phyloP scores from a whole-genome alignment of 2,888 invertebrate genomes.

The Apodemia duryi region DNA sequence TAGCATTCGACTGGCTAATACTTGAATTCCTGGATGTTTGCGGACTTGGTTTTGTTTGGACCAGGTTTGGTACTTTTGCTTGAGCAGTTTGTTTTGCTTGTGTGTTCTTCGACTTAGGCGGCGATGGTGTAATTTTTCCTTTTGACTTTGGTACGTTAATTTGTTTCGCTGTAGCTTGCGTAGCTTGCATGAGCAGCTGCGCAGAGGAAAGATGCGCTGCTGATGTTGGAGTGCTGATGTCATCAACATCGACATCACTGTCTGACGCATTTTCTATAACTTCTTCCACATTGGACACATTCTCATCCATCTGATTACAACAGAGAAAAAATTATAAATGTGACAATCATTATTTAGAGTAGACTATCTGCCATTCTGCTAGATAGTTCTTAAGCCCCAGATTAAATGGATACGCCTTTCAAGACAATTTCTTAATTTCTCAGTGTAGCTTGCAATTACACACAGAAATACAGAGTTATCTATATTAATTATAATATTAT shows the following conservation, averaged over 20 bases:
- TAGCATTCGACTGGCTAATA: slow-evolving; percentile 22
- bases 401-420: no score
- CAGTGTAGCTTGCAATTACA: no score
- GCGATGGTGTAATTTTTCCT: slow-evolving; percentile 44
- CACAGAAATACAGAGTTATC: no score
- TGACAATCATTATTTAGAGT: no score
- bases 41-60: slow-evolving; percentile 36
- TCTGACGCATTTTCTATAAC: slow-evolving; percentile 57
- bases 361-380: no score
- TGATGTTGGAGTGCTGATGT: slow-evolving; percentile 41
- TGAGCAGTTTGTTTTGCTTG: slow-evolving; percentile 25
- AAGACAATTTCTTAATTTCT: no score
- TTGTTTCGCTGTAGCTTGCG: slow-evolving; percentile 41
- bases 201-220: slow-evolving; percentile 57
- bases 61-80: slow-evolving; percentile 34
- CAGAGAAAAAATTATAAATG: no score
- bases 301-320: slow-evolving; percentile 41
- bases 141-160: slow-evolving; percentile 38
- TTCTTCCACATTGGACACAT: slow-evolving; percentile 51
- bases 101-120: slow-evolving; percentile 40
- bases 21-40: slow-evolving; percentile 18
- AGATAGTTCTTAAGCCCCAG: no score
- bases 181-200: slow-evolving; percentile 62
- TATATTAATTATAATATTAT: no score
- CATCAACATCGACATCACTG: slow-evolving; percentile 70